Percentiles rank a stretch among this genome's conserved stretches.
Evolutionary conservation across 2,888 invertebrate species (phyloP).

Genomic region (Meteorus cinctellus): DNA sequence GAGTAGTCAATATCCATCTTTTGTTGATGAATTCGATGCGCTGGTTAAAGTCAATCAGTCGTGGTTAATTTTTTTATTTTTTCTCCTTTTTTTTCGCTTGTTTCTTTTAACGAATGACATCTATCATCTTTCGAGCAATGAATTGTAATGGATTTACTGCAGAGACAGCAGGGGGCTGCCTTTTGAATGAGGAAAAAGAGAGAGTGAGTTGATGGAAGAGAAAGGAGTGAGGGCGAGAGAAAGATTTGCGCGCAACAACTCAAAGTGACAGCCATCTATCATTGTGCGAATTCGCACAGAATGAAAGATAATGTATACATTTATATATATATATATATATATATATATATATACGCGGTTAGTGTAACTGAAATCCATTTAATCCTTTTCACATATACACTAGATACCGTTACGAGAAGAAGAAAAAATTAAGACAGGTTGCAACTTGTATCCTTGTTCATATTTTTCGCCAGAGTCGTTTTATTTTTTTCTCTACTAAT

Average conservation of each 20-base stretch:
- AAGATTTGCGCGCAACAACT: conserved; percentile 25
- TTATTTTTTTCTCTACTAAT: no score
- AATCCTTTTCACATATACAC: no score
- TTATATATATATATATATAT: not conserved
- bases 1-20: conserved; percentile 10
- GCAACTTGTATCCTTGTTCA: no score
- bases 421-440: no score
- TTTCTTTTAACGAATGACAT: conserved; percentile 1
- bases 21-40: conserved; percentile 13
- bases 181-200: not conserved
- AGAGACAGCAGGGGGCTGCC: conserved; percentile 7
- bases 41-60: conserved; percentile 14
- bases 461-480: no score
- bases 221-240: conserved; percentile 4
- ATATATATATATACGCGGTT: not conserved
- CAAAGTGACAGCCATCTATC: conserved; percentile 17
- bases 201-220: not conserved
- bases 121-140: conserved; percentile 18
- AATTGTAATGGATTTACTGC: conserved; percentile 22
- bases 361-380: no score
- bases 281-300: not conserved
- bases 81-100: not conserved
- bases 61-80: not conserved
- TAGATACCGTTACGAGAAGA: no score
- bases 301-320: not conserved